A percentile compares a stretch with the other conserved stretches of the same genome.
These are phyloP conservation scores for Odobenus rosmarus DNA, from an alignment of 2,113 vertebrate genomes.

Conservation along the genomic window DNA sequence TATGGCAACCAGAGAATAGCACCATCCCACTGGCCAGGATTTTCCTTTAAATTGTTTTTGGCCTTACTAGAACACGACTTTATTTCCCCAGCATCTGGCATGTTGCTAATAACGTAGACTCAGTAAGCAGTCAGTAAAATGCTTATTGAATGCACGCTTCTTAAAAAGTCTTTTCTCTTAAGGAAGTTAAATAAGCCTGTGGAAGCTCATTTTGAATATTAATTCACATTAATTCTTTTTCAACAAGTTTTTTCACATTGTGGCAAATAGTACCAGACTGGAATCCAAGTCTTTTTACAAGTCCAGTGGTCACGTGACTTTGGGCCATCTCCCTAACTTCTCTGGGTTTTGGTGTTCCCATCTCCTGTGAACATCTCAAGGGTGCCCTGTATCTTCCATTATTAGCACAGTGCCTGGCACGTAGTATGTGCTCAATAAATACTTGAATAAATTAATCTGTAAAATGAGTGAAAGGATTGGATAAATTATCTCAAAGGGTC, in stretches of 20 bases:
- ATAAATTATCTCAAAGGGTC: background rate
- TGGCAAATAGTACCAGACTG: background rate
- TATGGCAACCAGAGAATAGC: background rate
- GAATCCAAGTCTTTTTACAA: background rate
- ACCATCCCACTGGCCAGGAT: background rate
- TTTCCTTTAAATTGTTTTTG: background rate
- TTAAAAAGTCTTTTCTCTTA: background rate
- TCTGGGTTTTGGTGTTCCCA: background rate
- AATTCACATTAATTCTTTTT: background rate
- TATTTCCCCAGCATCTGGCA: background rate
- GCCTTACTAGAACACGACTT: background rate
- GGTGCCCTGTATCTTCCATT: background rate
- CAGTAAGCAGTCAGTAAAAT: background rate
- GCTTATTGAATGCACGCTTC: background rate
- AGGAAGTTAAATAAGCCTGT: background rate
- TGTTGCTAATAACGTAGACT: background rate
- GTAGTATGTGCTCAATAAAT: background rate
- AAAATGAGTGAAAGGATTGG: background rate
- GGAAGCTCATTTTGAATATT: constrained; percentile 5
- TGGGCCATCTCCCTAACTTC: background rate
- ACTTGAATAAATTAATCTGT: background rate
- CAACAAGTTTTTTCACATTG: background rate
- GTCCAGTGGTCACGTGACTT: background rate
- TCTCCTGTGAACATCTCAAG: background rate
- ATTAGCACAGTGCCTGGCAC: background rate